Evolutionary conservation across 2,888 invertebrate genomes (phyloP).

Genomic region (Chrysolina americana): DNA sequence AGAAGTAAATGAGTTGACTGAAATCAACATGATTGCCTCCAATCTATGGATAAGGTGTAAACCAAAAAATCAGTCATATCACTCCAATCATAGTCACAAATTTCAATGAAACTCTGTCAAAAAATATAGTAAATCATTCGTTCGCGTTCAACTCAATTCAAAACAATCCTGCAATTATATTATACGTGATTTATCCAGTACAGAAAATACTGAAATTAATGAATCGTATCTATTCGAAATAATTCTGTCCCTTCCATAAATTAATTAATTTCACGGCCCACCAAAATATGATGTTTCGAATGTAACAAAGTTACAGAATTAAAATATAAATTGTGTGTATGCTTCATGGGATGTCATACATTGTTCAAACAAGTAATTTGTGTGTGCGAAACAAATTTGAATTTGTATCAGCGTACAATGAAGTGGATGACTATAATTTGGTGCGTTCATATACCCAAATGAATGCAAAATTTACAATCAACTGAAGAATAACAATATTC

Average conservation of each 20-base stretch:
- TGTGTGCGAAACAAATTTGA: conserved; percentile 26
- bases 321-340: conserved; percentile 43
- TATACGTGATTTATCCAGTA: conserved; percentile 30
- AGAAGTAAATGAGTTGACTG: no score
- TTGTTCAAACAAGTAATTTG: conserved; percentile 40
- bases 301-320: conserved; percentile 42
- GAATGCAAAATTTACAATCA: not conserved
- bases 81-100: not conserved
- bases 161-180: conserved; percentile 6
- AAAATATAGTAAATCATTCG: not conserved
- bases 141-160: conserved; percentile 1
- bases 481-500: not conserved
- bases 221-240: conserved; percentile 39
- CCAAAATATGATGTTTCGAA: conserved; percentile 40
- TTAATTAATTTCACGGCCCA: conserved; percentile 39
- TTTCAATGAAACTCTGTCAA: not conserved
- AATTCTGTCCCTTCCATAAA: conserved; percentile 34
- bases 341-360: conserved; percentile 33
- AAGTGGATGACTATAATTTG: conserved; percentile 19
- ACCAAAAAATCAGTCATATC: not conserved
- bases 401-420: conserved; percentile 20
- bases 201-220: conserved; percentile 38
- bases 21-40: no score
- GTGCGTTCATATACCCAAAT: not conserved
- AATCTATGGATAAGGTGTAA: no score